Evolutionary conservation across 23 tunicate genomes (phyloP), one percentile per base, ranked within the genome.

Genomic region (Trididemnum nubilum): DNA sequence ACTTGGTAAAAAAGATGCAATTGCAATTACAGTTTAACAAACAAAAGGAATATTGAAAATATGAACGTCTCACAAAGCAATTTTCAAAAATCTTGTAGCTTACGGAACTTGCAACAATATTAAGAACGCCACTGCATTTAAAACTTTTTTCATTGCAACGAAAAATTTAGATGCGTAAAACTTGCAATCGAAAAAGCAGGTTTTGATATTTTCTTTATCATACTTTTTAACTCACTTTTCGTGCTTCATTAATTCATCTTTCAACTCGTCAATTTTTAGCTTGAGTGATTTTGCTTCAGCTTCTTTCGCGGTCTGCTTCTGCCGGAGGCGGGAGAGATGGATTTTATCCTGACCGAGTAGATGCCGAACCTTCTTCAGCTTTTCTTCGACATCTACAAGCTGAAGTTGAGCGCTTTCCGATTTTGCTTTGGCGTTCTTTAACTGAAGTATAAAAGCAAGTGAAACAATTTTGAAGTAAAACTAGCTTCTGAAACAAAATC

Each of bases 211-310:
- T n/a, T n/a, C n/a, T n/a, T n/a, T n/a, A n/a, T n/a, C n/a, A n/a
- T n/a, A n/a, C n/a, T n/a, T n/a, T n/a, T n/a, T n/a, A n/a, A 44
- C 28, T 57, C 21, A 73, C 78, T 15, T 73, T 24, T 73, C 78
- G 21, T 15, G 9, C 39, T 73, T 40, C 32, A 36, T 26, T 18
- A 73, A 21, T 73, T 82, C 70, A 5, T 70, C 51, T 71, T 71
- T 82, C 27, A 82, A 52, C 0, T 3, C 67, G 2, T 29, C 67
- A 2, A 36, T 33, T 26, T 82, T 71, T 32, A 26, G 2, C 31
- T 51, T 30, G 49, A 50, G 36, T 0, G 15, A 23, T 2, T 82
- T 29, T 1, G 71, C 22, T 23, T 49, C 50, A n/a, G 50, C 31
- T 37, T 70, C 32, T 31, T 51, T 70, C 9, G 32, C 28, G 27